Conservation (phyloP, 2,113 vertebrate genomes). For the Neodon shergylaensis region DNA sequence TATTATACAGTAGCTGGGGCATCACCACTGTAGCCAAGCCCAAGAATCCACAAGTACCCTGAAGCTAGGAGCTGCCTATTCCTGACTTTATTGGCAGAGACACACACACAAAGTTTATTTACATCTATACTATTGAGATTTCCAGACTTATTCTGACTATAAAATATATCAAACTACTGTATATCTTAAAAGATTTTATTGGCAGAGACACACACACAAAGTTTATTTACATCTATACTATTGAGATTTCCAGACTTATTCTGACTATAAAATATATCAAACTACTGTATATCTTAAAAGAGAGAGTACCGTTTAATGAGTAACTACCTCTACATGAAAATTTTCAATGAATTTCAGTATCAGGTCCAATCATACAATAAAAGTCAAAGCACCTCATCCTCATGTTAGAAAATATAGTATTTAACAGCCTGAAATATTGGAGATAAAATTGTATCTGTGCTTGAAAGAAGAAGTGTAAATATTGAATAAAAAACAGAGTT, state of each 20-base stretch:
- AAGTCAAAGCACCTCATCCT: conserved; percentile 14
- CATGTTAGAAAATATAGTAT: conserved; percentile 37
- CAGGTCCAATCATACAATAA: conserved; percentile 52
- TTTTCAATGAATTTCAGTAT: conserved; percentile 55
- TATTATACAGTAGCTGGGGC: not conserved
- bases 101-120: conserved; percentile 43
- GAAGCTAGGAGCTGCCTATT: not conserved
- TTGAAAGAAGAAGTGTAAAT: conserved; percentile 48
- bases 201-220: not conserved
- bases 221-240: conserved; percentile 51
- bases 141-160: conserved; percentile 45
- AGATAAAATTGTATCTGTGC: conserved; percentile 7
- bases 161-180: conserved; percentile 33
- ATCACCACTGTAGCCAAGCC: not conserved
- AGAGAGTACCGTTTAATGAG: not conserved
- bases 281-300: conserved; percentile 16
- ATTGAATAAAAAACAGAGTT: conserved; percentile 1
- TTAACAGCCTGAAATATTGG: conserved; percentile 40
- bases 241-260: conserved; percentile 36
- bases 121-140: conserved; percentile 39
- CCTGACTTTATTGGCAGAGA: not conserved
- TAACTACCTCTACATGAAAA: conserved; percentile 50
- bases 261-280: conserved; percentile 51
- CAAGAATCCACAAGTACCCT: conserved; percentile 38
- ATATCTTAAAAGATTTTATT: conserved; percentile 28